Base-by-base conservation (phyloP, 2,888 invertebrate species). In the Eugnorisma glareosa region DNA sequence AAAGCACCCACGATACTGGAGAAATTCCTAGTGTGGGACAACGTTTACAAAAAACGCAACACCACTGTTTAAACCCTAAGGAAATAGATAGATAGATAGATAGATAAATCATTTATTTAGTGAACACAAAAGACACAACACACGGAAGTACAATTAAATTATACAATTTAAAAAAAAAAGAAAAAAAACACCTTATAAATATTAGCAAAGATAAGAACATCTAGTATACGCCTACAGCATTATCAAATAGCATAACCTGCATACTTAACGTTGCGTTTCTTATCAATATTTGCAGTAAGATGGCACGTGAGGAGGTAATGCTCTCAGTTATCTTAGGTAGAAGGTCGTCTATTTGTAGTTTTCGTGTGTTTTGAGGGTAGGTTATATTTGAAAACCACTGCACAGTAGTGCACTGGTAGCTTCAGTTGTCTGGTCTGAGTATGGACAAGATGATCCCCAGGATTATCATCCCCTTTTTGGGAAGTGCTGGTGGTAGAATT, bases 211-310 rank as follows among this genome's bases (percentile, higher is more conserved):
- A 80, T 64, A 79, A 67, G 37, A 21, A 7, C 10, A 24, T 67
- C 15, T 37, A 28, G 18, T 51, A 51, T 59, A 57, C 69, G 15
- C 67, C 21, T 59, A 63, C 24, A 71, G 40, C 40, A 35, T 64
- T 71, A 75, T 82, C 71, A 75, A 75, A 72, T 68, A 48, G 59
- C 35, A 1, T 82, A 75, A 75, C 72, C 77, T 75, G 15, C 15
- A 70, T 24, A 67, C 64, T 75, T 85, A 54, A 45, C 31, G 75
- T 35, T 72, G 64, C 45, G 75, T 31, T 82, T 59, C 54, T 85
- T 82, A 75, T 82, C 82, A 54, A 28, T 61, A 54, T 85, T 75
- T 81, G 63, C 51, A 51, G 24, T 45, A 7, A 67, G 67, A 57
- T 61, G 2, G 35, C 59, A 64, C 67, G 57, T 31, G 31, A 80